Evolutionary conservation across 2,797 vertebrate species (phyloP).

Genomic region (Gadopsis bispinosus): DNA sequence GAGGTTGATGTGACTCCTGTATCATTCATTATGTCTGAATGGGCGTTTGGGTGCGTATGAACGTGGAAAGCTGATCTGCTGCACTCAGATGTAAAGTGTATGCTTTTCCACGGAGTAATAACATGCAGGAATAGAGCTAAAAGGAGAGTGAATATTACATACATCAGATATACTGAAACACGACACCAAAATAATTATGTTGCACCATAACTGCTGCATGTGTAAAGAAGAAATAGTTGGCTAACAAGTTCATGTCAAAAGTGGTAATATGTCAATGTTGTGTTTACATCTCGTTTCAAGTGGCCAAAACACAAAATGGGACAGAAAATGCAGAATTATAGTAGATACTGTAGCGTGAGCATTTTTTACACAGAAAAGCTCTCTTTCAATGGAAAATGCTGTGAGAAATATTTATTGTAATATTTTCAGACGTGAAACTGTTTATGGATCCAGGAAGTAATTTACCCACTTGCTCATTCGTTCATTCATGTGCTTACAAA

Average conservation of each 20-base stretch:
- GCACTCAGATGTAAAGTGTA: not conserved
- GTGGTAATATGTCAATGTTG: not conserved
- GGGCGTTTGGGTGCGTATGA: constrained; percentile 17
- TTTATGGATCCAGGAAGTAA: not conserved
- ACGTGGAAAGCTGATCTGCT: constrained; percentile 24
- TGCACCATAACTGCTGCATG: not conserved
- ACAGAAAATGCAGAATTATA: not conserved
- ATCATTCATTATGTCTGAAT: constrained; percentile 10
- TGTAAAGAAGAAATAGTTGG: not conserved
- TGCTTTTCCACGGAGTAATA: constrained; percentile 20
- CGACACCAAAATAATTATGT: not conserved
- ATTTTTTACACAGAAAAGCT: not conserved
- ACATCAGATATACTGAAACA: not conserved
- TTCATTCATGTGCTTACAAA: constrained; percentile 7
- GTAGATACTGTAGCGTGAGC: not conserved
- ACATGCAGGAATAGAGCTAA: not conserved
- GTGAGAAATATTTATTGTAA: not conserved
- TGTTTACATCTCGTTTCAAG: constrained; percentile 1
- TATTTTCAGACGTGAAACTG: not conserved
- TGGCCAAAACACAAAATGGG: not conserved
- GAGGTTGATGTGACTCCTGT: constrained; percentile 6
- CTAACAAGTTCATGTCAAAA: not conserved
- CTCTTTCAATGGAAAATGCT: not conserved
- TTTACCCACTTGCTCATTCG: not conserved
- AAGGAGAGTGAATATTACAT: not conserved